Percentiles rank a stretch among this genome's conserved stretches.
Conservation (phyloP, 2,888 invertebrate genomes). For the Ellobium chinense region DNA sequence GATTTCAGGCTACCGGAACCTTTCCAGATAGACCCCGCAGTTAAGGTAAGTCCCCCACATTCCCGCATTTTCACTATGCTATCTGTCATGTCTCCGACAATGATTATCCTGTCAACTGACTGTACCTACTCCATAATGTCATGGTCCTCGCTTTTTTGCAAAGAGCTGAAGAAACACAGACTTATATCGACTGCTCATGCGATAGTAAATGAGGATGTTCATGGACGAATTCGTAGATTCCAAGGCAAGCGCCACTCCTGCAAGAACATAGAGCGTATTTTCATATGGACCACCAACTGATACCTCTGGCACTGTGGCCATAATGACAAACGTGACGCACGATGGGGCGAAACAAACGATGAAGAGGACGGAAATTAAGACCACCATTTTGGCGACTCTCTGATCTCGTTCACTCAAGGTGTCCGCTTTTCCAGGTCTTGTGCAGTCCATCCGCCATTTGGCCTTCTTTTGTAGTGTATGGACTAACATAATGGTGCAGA, state of each 20-base stretch:
- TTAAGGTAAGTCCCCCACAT: too few relatives aligned
- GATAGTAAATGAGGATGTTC: slow-evolving; percentile 20
- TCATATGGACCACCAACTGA: background rate
- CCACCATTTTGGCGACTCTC: slow-evolving; percentile 15
- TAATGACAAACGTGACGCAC: background rate
- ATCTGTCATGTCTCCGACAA: too few relatives aligned
- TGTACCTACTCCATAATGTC: too few relatives aligned
- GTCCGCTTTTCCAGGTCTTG: background rate
- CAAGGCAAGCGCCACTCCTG: background rate
- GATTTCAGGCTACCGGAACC: too few relatives aligned
- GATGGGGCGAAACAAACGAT: slow-evolving; percentile 1
- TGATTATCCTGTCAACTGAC: too few relatives aligned
- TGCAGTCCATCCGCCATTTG: slow-evolving; percentile 6
- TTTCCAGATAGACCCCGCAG: too few relatives aligned
- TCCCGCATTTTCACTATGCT: too few relatives aligned
- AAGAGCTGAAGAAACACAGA: too few relatives aligned
- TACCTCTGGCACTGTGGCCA: slow-evolving; percentile 7
- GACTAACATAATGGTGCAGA: background rate
- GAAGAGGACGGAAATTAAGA: background rate
- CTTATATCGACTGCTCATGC: background rate
- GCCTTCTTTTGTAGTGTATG: background rate
- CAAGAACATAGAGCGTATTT: slow-evolving; percentile 8
- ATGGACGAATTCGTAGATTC: background rate
- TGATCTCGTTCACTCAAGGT: background rate
- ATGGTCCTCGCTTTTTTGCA: too few relatives aligned